Percentiles rank a stretch among this genome's conserved stretches.
Evolutionary conservation across 2,888 invertebrate species (phyloP).

Genomic region (Netelia inedita): DNA sequence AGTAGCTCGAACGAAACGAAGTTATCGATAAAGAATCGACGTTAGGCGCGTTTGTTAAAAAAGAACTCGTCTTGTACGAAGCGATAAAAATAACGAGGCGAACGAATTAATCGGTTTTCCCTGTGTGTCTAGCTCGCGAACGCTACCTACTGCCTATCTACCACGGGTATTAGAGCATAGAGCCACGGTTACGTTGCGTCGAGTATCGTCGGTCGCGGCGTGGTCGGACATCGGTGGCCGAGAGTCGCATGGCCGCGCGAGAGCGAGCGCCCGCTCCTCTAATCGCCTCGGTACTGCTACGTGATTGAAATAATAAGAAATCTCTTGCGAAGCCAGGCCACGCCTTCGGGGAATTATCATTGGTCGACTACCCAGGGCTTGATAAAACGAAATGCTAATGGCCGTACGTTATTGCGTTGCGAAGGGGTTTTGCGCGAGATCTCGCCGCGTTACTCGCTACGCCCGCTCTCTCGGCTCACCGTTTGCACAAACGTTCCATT

Average conservation of each 20-base stretch:
- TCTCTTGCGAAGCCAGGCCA: slow-evolving; percentile 72
- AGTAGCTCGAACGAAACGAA: background rate
- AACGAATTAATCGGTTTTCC: slow-evolving; percentile 71
- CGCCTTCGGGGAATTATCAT: slow-evolving; percentile 78
- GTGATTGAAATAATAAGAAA: slow-evolving; percentile 81
- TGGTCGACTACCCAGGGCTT: slow-evolving; percentile 69
- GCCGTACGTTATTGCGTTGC: slow-evolving; percentile 64
- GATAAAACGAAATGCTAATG: slow-evolving; percentile 69
- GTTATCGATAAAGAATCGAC: slow-evolving; percentile 37
- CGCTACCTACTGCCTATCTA: background rate
- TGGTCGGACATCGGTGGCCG: slow-evolving; percentile 50
- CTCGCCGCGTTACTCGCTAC: slow-evolving; percentile 54
- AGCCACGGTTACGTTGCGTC: slow-evolving; percentile 14
- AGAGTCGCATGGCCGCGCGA: slow-evolving; percentile 66
- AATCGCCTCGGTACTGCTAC: slow-evolving; percentile 69
- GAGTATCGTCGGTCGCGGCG: background rate
- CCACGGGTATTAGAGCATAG: slow-evolving; percentile 35
- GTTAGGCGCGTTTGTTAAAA: slow-evolving; percentile 34
- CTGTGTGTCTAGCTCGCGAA: slow-evolving; percentile 16
- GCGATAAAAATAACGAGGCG: slow-evolving; percentile 71
- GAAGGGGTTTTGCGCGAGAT: slow-evolving; percentile 53
- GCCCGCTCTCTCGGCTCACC: slow-evolving; percentile 12
- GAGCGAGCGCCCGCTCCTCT: slow-evolving; percentile 61
- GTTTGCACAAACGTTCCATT: background rate
- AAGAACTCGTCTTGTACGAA: slow-evolving; percentile 54